Evolutionary conservation across 2,888 invertebrate species (phyloP).

Genomic region (Choreutis nemorana): DNA sequence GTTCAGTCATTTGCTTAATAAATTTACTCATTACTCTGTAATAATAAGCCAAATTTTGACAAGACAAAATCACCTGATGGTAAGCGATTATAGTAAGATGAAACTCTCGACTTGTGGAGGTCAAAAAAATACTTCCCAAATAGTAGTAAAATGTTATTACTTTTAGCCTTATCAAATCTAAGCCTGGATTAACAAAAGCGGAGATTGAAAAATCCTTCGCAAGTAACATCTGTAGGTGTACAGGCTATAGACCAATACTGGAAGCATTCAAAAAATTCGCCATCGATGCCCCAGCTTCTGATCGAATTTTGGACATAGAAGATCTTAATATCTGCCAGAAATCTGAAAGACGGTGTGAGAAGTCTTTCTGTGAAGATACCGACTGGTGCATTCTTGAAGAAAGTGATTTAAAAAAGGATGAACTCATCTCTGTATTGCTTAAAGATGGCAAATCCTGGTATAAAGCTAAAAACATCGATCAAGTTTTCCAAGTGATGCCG

Average conservation of each 20-base stretch:
- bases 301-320: neutral
- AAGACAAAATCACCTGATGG: no score
- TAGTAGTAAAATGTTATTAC: no score
- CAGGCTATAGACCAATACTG: constrained; percentile 67
- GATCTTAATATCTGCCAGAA: constrained; percentile 9
- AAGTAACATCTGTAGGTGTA: constrained; percentile 68
- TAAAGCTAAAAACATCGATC: constrained; percentile 61
- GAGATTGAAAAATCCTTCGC: constrained; percentile 65
- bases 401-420: constrained; percentile 8
- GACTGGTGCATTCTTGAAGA: constrained; percentile 26
- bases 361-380: constrained; percentile 9
- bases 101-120: no score
- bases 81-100: no score
- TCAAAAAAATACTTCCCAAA: no score
- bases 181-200: constrained; percentile 29
- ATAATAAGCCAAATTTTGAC: no score
- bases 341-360: constrained; percentile 10
- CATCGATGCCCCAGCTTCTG: constrained; percentile 5
- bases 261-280: constrained; percentile 68
- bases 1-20: no score
- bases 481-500: constrained; percentile 46
- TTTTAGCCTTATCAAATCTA: no score
- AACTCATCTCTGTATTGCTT: constrained; percentile 24
- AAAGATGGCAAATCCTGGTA: constrained; percentile 54
- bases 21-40: no score